A percentile compares a stretch with the other conserved stretches of the same genome.
phyloP scores from a whole-genome alignment of 2,888 invertebrate genomes.

The Parasteatoda lunata region DNA sequence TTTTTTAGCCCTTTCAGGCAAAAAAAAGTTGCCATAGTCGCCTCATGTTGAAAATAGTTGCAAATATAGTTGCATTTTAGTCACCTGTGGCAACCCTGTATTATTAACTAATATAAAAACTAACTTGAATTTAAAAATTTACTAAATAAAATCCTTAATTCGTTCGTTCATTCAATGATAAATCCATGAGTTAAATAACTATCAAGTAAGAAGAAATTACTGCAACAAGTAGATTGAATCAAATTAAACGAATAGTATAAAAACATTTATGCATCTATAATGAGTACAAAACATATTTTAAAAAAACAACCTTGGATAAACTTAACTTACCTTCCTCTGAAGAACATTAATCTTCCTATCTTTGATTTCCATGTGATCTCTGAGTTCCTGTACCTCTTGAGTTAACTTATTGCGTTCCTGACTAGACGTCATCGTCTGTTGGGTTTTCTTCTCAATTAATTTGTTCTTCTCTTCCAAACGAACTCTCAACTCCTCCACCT shows the following conservation, averaged over 20 bases:
- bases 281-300: too few relatives aligned
- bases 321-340: conserved; percentile 88
- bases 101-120: too few relatives aligned
- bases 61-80: too few relatives aligned
- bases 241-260: not conserved
- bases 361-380: conserved; percentile 98
- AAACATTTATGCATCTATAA: not conserved
- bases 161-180: too few relatives aligned
- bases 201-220: not conserved
- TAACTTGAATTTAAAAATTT: too few relatives aligned
- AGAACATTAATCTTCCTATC: conserved; percentile 96
- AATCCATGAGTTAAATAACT: too few relatives aligned
- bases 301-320: too few relatives aligned
- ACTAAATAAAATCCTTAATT: too few relatives aligned
- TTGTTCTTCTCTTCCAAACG: conserved; percentile 96
- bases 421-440: conserved; percentile 84
- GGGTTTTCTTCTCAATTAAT: conserved; percentile 95
- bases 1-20: too few relatives aligned
- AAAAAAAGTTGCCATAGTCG: too few relatives aligned
- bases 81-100: too few relatives aligned
- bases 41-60: too few relatives aligned
- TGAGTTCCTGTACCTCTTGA: conserved; percentile 89
- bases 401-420: conserved; percentile 86
- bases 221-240: not conserved
- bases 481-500: conserved; percentile 94